Base-by-base conservation (phyloP, 2,113 vertebrate genomes). In the Perca flavescens region DNA sequence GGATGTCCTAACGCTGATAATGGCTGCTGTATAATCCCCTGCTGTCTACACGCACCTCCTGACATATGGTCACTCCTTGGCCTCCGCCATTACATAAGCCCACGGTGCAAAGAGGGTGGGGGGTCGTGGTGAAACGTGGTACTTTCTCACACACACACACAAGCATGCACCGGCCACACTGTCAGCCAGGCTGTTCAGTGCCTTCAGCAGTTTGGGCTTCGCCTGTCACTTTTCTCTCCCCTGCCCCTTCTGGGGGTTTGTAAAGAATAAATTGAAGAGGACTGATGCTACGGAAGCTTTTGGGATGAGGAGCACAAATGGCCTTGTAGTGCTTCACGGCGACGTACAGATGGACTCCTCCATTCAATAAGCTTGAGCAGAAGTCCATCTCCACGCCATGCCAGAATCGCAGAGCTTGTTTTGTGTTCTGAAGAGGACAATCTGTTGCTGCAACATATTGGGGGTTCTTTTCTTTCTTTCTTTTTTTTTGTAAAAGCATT, bases 181-280 rank as follows among this genome's bases (percentile, higher is more conserved):
- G 80, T 89, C 80, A 86, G 88, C 78, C 92, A 85, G 88, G 77
- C 94, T 92, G 90, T 86, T 93, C 88, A 84, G 83, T 82, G 92
- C 88, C 90, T 89, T 89, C 88, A 92, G 90, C 91, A 85, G 88
- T 89, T 84, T 79, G 90, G 85, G 85, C 88, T 88, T 86, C 43
- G 83, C 85, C 91, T 89, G 91, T 90, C 93, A 90, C 86, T 90
- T 86, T 67, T 16, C 89, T 79, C 77, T 84, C 71, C 79, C 82
- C 79, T 77, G 77, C 80, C 82, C 89, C 86, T 88, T 88, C 80
- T 86, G 79, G 77, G 82, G 73, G 54, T 87, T 92, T 93, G 96
- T 96, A 96, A 97, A 96, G 97, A 97, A 97, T 95, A 95, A 94
- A 96, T 95, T 96, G 96, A 95, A 94, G 90, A 87, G 90, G 88